phyloP scores from a whole-genome alignment of 2,888 invertebrate genomes.

The Cerceris ruficornis region DNA sequence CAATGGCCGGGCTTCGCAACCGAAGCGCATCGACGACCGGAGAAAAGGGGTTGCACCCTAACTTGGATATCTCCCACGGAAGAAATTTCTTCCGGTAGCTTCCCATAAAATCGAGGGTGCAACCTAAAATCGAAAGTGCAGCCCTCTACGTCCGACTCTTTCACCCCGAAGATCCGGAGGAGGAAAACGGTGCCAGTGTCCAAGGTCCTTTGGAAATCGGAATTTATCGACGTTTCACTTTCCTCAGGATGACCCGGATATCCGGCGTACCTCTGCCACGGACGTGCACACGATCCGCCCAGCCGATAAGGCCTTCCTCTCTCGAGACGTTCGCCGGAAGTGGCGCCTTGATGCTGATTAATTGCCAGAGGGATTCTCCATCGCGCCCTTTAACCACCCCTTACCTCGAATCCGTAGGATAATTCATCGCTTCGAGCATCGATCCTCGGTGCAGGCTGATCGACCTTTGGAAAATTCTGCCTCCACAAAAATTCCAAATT shows the following conservation, averaged over 20 bases:
- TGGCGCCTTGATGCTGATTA: slow-evolving; percentile 30
- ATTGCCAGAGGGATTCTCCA: slow-evolving; percentile 13
- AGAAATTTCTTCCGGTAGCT: no score
- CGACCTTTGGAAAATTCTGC: no score
- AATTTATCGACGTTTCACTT: slow-evolving; percentile 67
- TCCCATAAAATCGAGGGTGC: no score
- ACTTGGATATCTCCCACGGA: no score
- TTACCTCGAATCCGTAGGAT: background rate
- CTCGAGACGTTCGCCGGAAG: slow-evolving; percentile 26
- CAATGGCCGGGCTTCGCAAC: no score
- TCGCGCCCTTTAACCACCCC: no score
- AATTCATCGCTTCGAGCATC: background rate
- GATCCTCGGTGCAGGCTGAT: background rate
- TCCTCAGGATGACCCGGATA: slow-evolving; percentile 63
- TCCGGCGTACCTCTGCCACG: slow-evolving; percentile 39
- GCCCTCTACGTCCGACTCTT: no score
- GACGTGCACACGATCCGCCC: slow-evolving; percentile 49
- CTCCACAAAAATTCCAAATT: no score
- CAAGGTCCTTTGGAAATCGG: slow-evolving; percentile 63
- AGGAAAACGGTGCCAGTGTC: slow-evolving; percentile 60
- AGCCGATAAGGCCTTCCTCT: slow-evolving; percentile 39
- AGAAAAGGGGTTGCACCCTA: no score
- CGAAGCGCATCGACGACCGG: no score
- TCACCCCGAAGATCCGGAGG: background rate
- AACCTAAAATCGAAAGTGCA: no score